Percentiles rank a stretch among this genome's conserved stretches.
Conservation (phyloP, 2,888 invertebrate species). For the Syritta pipiens region DNA sequence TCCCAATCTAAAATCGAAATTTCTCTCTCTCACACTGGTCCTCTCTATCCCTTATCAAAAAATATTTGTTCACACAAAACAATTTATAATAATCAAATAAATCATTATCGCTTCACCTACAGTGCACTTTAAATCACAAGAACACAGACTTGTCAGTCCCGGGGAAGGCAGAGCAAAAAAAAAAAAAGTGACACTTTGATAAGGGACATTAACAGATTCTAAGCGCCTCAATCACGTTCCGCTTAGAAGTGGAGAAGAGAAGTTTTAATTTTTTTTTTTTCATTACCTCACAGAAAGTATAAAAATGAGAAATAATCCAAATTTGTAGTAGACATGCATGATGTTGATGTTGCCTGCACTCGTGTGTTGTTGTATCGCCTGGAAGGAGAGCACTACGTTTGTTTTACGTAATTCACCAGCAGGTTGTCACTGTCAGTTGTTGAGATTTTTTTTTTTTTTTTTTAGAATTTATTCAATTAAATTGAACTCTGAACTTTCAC, state of each 20-base stretch:
- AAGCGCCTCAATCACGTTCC: constrained; percentile 11
- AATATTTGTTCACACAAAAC: constrained; percentile 2
- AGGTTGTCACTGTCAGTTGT: constrained; percentile 12
- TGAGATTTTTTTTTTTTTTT: background rate
- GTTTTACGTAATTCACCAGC: constrained; percentile 26
- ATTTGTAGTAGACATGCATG: constrained; percentile 77
- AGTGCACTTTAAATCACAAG: constrained; percentile 36
- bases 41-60: background rate
- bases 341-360: background rate
- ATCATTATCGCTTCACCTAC: constrained; percentile 44
- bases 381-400: background rate
- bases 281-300: constrained; percentile 77
- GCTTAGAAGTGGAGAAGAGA: background rate
- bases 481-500: constrained; percentile 62
- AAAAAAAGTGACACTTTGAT: constrained; percentile 53
- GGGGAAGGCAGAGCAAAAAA: background rate
- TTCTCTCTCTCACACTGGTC: background rate
- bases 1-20: no score
- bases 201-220: constrained; percentile 23
- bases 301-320: constrained; percentile 77
- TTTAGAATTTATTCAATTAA: constrained; percentile 45
- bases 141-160: background rate
- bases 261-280: no score
- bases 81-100: constrained; percentile 28
- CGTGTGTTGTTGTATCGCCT: no score